Base-by-base conservation (phyloP, 1,140 invertebrate genomes). In the Neodiprion fabricii region DNA sequence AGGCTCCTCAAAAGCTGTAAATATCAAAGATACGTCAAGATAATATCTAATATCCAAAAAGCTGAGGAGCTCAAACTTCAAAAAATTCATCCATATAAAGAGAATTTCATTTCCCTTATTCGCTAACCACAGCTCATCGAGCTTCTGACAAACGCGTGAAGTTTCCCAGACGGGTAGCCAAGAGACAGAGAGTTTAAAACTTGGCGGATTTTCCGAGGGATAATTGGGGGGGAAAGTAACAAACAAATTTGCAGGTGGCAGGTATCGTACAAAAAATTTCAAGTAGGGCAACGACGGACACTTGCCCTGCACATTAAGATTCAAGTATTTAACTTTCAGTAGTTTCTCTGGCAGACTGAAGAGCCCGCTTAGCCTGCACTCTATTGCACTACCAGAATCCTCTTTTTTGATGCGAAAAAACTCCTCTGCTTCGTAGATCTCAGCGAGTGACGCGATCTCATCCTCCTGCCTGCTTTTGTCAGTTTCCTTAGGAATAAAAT, bases 21-120 rank as follows among this genome's bases (percentile, higher is more conserved):
- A 71, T 8, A 79, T 21, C 47, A 77, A 80, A 9, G 80, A 79
- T 48, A 81, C 48, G 12, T 83, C 74, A 74, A 83, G 75, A 11
- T 28, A 66, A 12, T 78, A 49, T 14, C 71, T 14, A 40, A 79
- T 75, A 0, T 75, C n/a, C 10, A 83, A 49, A 75, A 84, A 87
- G 49, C 80, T 75, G 23, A 91, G 80, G 3, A 86, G 67, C 72
- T 92, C 89, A 48, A 89, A 82, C 75, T 88, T 86, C 5, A 92
- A 81, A 79, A 91, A 91, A 49, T 86, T 80, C 71, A 85, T 83
- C 91, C 91, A 92, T 12, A 82, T 78, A 75, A 87, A 92, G 0
- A 92, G 76, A 65, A 92, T 84, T 47, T 88, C 89, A 65, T 81
- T 83, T 7, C 85, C 86, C 72, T 82, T 74, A 76, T 90, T 88